Evolutionary conservation across 2,888 invertebrate species (phyloP), one percentile per base, ranked within the genome.

Genomic region (Drosophila tripunctata): DNA sequence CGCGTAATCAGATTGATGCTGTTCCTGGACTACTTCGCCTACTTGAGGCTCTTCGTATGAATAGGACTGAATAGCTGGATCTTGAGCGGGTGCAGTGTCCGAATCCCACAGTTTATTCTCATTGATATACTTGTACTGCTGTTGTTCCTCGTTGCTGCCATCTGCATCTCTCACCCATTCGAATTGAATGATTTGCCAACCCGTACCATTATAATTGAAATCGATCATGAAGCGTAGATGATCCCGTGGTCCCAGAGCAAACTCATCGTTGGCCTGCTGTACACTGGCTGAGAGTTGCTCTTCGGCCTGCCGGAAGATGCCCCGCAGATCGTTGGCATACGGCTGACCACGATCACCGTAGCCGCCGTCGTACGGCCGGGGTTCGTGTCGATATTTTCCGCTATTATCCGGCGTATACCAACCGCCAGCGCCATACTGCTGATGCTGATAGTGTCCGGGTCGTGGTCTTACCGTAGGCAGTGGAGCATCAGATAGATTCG

Each of bases 331-430:
- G 44, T 66, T 71, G 2, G 67, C 58, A 38, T 92, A 92, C 1
- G 92, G 92, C 3, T 91, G 90, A 0, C 89, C 92, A 19, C 91
- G 87, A 68, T 93, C 93, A 0, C 92, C 90, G 70, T 93, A 93
- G 60, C 92, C 91, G 10, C 93, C 93, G 43, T 92, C 91, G n/a
- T 92, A 92, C n/a, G 92, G 92, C 38, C 88, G 78, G 35, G 92
- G 92, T 31, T 92, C 90, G 45, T 93, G 93, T 0, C 90, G 91
- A 76, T 93, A 93, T 75, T 89, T 92, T 7, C 93, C 93, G 66
- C 93, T 93, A 36, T 93, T 91, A 1, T 93, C 92, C 0, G 92
- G 93, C 15, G 91, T 68, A 70, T 94, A 94, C 84, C 92, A 93
- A 1, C 94, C 94, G n/a, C 64, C 92, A 14, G 67, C 85, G 0